These are phyloP conservation scores for Acleris sparsana DNA, from an alignment of 2,888 invertebrate species.

Conservation along the genomic window DNA sequence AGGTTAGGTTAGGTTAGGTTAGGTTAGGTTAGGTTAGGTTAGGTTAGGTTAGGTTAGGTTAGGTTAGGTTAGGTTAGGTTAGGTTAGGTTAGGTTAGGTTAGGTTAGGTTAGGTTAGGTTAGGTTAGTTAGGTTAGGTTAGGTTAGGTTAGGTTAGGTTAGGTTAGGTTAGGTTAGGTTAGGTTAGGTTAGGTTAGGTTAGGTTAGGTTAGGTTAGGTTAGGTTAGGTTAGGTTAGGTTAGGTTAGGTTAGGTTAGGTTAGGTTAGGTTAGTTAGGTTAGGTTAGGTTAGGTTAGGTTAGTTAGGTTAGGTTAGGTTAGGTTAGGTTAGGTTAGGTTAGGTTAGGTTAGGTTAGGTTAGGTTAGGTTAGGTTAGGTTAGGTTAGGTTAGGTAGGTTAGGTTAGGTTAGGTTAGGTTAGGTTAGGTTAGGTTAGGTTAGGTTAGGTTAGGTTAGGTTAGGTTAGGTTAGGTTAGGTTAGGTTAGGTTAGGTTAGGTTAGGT, in stretches of 20 bases:
- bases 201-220: conserved; percentile 38
- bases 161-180: conserved; percentile 41
- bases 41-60: conserved; percentile 39
- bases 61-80: conserved; percentile 39
- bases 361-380: conserved; percentile 28
- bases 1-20: conserved; percentile 22
- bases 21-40: conserved; percentile 20
- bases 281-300: conserved; percentile 38
- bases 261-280: conserved; percentile 38
- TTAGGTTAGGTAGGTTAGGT: too few relatives aligned
- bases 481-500: conserved; percentile 40
- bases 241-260: conserved; percentile 39
- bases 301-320: conserved; percentile 35
- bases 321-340: conserved; percentile 37
- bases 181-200: conserved; percentile 40
- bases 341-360: conserved; percentile 28
- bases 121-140: conserved; percentile 40
- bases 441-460: conserved; percentile 39
- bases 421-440: conserved; percentile 40
- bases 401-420: too few relatives aligned
- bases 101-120: conserved; percentile 40
- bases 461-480: conserved; percentile 40
- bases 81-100: conserved; percentile 36
- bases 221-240: conserved; percentile 38
- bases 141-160: conserved; percentile 40